Conservation (phyloP, 2,797 vertebrate genomes). For the Buceros bicornis region DNA sequence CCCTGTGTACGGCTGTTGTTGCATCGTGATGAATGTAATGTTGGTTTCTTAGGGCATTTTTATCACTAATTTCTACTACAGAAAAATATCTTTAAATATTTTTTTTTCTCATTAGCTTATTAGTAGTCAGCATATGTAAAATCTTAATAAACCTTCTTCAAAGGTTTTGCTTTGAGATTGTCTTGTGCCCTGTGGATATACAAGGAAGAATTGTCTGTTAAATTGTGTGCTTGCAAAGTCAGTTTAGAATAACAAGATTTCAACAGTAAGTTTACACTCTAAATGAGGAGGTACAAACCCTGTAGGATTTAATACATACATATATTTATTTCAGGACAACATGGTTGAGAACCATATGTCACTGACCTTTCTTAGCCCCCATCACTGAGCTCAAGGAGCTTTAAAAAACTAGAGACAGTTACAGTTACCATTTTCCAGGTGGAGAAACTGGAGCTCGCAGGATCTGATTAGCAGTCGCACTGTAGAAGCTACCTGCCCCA, state of each 20-base stretch:
- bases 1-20: not conserved
- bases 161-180: slow-evolving; percentile 39
- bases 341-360: not conserved
- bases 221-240: slow-evolving; percentile 28
- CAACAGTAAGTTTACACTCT: not conserved
- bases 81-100: not conserved
- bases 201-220: not conserved
- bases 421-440: not conserved
- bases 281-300: not conserved
- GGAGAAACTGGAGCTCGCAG: not conserved
- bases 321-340: not conserved
- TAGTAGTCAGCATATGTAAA: slow-evolving; percentile 26
- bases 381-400: not conserved
- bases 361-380: not conserved
- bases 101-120: slow-evolving; percentile 17
- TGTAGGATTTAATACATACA: not conserved
- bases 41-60: not conserved
- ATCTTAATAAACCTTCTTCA: slow-evolving; percentile 44
- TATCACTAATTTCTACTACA: not conserved
- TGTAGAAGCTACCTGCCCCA: not conserved
- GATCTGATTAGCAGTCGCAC: not conserved
- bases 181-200: slow-evolving; percentile 40
- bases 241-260: slow-evolving; percentile 50
- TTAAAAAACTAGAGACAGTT: not conserved
- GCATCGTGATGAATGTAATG: not conserved